Evolutionary conservation across 2,113 vertebrate genomes (phyloP).

Genomic region (Dromaius novaehollandiae): DNA sequence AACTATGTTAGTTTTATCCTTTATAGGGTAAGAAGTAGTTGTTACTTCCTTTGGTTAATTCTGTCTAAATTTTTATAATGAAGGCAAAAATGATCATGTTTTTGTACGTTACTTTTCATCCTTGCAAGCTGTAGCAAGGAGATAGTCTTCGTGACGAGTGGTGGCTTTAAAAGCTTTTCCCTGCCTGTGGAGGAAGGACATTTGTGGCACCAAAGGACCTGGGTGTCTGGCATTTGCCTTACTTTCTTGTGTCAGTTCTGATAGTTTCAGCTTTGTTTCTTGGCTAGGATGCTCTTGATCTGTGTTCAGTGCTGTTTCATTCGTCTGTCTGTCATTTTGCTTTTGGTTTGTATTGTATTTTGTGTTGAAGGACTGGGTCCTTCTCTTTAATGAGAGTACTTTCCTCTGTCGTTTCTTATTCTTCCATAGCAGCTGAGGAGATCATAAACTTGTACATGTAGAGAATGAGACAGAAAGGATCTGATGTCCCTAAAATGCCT

Average conservation of each 20-base stretch:
- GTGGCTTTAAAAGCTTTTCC: neutral
- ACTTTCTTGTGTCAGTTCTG: neutral
- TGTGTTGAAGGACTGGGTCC: neutral
- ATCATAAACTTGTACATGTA: neutral
- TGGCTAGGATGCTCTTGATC: neutral
- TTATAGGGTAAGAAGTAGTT: neutral
- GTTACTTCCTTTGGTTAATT: neutral
- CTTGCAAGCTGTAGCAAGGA: neutral
- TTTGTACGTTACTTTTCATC: neutral
- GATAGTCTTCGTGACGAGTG: neutral
- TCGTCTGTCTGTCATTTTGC: neutral
- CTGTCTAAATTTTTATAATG: accelerated
- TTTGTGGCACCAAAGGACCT: neutral
- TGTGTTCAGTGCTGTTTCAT: neutral
- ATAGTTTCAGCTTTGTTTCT: neutral
- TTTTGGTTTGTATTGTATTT: neutral
- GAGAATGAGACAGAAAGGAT: neutral
- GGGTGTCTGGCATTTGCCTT: neutral
- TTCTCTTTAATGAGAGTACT: neutral
- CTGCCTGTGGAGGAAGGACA: neutral
- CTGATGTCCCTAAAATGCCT: neutral
- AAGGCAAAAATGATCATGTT: accelerated
- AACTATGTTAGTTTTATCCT: neutral
- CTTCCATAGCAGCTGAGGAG: neutral
- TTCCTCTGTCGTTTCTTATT: neutral